Evolutionary conservation across 2,113 vertebrate species (phyloP), one percentile per base, ranked within the genome.

Genomic region (Lepus americanus): DNA sequence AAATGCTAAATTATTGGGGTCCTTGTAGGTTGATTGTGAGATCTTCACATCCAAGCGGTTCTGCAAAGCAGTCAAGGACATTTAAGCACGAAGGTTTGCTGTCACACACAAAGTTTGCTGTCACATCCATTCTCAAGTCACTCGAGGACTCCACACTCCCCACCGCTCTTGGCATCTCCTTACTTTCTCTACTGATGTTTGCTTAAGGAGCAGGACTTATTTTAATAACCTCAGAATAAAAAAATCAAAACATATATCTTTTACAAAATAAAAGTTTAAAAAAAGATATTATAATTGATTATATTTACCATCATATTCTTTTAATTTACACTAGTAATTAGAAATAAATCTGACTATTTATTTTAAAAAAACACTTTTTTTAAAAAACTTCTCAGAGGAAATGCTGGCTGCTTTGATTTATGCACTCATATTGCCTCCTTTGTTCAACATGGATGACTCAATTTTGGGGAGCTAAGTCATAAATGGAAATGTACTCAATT

Each of bases 1-100:
- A 98, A 99, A 99, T 61, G 16, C 96, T 88, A 99, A 95, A 27
- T 98, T 98, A 97, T 99, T 98, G 82, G 99, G 98, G 93, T 99
- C 99, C 7, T 0, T 14, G 72, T 99, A 99, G 53, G 94, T 97
- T 82, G 89, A 95, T 4, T 98, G 95, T 64, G 79, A 70, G 63
- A 97, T 97, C 6, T 95, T 94, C 95, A 99, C 97, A 27, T 95
- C 90, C 83, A 99, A 97, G 1, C 4, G 0, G 44, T 98, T 98
- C 99, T 99, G 94, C 67, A 98, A 98, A 84, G 97, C 8, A 96
- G 12, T 31, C 29, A 88, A 76, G 20, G 49, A 97, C 25, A 96
- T 29, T 59, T 33, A 77, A 79, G 49, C 36, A 49, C 25, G 90
- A 86, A 90, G 1, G 1, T 73, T 5, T 55, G 1, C 16, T 33